Evolutionary conservation across 2,888 invertebrate species (phyloP), one percentile per base, ranked within the genome.

Genomic region (Luperina testacea): DNA sequence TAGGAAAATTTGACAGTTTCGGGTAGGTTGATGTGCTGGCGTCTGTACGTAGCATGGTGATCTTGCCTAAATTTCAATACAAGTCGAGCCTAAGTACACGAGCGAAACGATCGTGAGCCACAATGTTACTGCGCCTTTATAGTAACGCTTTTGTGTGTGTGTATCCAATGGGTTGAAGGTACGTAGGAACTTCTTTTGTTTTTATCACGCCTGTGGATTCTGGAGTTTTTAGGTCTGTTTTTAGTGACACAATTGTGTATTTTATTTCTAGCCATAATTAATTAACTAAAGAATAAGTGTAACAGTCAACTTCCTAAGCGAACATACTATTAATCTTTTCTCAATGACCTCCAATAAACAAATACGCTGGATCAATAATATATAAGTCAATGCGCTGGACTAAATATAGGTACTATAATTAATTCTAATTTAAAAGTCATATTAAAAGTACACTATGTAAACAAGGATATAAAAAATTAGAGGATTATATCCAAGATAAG

Each of bases 131-230:
- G 24, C 38, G 38, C 48, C 77, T 68, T 77, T 32, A 78, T 70
- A 32, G 15, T 53, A 42, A 69, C 38, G 63, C 42, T 87, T 87
- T 78, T 75, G 63, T 75, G 63, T 77, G 32, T 63, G 32, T 63
- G 38, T 83, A 63, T 72, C 53, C 13, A 77, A 72, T 82, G 38
- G 53, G 73, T 27, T 63, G 38, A 9, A 67, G n/a, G 59, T 83
- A 53, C 2, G 8, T 59, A 38, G 13, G 1, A 20, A 45, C 1
- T 70, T 61, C n/a, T 79, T 81, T 85, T 85, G 75, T 82, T 82
- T 72, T 71, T 68, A 57, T 80, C 2, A 53, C n/a, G 61, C 48
- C 6, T 57, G 9, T 68, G 27, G 9, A 20, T 11, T 38, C 17
- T 7, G n/a, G 15, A 77, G 15, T 67, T 59, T 38, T 51, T 1